These are phyloP conservation scores for Carcina quercana DNA, from an alignment of 2,888 invertebrate genomes.

Conservation along the genomic window DNA sequence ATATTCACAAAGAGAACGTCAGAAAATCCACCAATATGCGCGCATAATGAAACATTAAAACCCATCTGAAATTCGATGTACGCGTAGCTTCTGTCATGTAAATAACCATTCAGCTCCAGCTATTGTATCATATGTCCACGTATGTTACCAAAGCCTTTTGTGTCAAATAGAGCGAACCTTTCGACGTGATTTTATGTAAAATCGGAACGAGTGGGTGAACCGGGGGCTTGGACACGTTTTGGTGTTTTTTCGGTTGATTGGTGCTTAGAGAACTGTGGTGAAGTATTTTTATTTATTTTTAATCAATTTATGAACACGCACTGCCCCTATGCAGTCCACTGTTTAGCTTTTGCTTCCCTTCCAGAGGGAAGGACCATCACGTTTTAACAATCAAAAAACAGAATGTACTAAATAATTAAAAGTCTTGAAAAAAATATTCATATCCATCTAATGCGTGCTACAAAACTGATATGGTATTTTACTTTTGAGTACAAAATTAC, in stretches of 20 bases:
- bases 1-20: no score
- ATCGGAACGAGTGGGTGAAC: slow-evolving; percentile 4
- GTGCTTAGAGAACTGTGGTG: background rate
- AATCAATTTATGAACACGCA: background rate
- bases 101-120: slow-evolving; percentile 5
- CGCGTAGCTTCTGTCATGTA: slow-evolving; percentile 9
- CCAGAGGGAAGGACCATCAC: background rate
- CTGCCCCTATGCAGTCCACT: background rate
- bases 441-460: no score
- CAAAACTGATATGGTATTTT: no score
- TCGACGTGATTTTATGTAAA: slow-evolving; percentile 6
- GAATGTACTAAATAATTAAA: no score
- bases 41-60: slow-evolving; percentile 6
- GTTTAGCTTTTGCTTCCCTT: background rate
- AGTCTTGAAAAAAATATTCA: no score
- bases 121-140: slow-evolving; percentile 3
- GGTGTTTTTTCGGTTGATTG: background rate
- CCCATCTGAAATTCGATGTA: slow-evolving; percentile 5
- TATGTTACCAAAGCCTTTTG: slow-evolving; percentile 7
- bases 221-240: background rate
- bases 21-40: slow-evolving; percentile 1
- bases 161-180: slow-evolving; percentile 7
- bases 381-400: no score
- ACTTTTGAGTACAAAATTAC: no score
- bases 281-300: background rate